Percentiles rank a stretch among this genome's conserved stretches.
These are phyloP conservation scores for Ceuthmochares aereus DNA, from an alignment of 2,113 vertebrate genomes.

Conservation along the genomic window DNA sequence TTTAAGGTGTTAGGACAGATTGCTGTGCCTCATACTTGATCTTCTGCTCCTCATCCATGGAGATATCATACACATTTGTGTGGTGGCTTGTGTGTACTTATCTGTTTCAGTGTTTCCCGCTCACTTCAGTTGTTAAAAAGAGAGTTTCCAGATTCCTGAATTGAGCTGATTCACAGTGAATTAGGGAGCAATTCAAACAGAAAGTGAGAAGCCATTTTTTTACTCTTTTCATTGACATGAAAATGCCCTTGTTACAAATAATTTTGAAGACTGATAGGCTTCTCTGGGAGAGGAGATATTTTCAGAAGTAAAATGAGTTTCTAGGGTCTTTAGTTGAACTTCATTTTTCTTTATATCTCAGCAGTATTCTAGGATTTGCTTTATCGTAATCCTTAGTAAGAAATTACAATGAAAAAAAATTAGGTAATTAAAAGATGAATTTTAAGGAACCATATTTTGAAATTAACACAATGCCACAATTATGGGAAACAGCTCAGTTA, in stretches of 20 bases:
- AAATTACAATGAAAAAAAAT: neutral
- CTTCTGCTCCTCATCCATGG: neutral
- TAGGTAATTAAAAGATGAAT: neutral
- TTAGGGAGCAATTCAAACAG: conserved; percentile 30
- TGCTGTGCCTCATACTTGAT: neutral
- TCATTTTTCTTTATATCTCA: neutral
- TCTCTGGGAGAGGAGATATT: neutral
- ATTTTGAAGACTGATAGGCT: neutral
- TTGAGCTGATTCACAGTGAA: conserved; percentile 18
- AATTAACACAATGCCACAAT: neutral
- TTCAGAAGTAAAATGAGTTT: conserved; percentile 8
- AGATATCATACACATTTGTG: neutral
- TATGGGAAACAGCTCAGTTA: neutral
- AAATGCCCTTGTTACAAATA: neutral
- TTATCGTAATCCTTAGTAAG: neutral
- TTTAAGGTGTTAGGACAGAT: neutral
- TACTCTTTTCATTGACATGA: neutral
- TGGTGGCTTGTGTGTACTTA: neutral
- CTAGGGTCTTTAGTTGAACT: neutral
- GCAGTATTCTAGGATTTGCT: neutral
- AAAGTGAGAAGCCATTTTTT: conserved; percentile 8
- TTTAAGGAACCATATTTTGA: neutral
- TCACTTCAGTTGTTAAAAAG: neutral
- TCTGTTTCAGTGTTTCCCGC: neutral
- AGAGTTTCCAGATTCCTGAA: neutral